phyloP scores from a whole-genome alignment of 2,113 vertebrate species.

The Coptodon bakossiorum region DNA sequence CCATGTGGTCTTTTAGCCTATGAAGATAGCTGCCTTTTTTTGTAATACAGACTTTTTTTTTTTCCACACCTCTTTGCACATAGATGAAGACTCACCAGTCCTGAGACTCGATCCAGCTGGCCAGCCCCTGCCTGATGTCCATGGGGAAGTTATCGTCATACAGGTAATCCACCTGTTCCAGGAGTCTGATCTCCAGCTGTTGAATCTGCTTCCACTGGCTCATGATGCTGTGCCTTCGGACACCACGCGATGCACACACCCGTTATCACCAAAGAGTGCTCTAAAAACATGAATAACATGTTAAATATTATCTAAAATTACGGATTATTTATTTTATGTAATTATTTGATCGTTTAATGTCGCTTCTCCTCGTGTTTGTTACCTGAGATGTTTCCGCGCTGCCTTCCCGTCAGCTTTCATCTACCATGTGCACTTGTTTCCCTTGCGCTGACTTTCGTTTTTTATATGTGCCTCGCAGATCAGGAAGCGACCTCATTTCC shows the following conservation, averaged over 20 bases:
- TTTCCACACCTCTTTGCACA: background rate
- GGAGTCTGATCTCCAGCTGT: conserved; percentile 89
- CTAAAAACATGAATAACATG: background rate
- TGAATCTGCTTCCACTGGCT: conserved; percentile 97
- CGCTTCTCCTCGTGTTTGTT: background rate
- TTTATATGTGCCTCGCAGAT: background rate
- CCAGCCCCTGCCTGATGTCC: conserved; percentile 90
- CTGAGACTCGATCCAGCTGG: conserved; percentile 92
- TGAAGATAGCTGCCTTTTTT: background rate
- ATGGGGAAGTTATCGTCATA: conserved; percentile 98
- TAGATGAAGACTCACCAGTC: conserved; percentile 79
- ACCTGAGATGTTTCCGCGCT: background rate
- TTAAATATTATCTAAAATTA: background rate
- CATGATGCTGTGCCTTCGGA: conserved; percentile 71
- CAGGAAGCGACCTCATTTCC: conserved; percentile 9
- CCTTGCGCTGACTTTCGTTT: conserved; percentile 29
- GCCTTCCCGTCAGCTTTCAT: background rate
- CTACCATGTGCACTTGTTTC: conserved; percentile 18
- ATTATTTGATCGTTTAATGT: background rate
- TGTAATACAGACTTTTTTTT: accelerated
- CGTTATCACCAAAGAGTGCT: background rate
- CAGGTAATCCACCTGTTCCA: conserved; percentile 94
- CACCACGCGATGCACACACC: background rate
- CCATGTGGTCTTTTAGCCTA: background rate
- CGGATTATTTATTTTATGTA: background rate